phyloP scores from a whole-genome alignment of 2,113 vertebrate species.

The Grammomys surdaster region DNA sequence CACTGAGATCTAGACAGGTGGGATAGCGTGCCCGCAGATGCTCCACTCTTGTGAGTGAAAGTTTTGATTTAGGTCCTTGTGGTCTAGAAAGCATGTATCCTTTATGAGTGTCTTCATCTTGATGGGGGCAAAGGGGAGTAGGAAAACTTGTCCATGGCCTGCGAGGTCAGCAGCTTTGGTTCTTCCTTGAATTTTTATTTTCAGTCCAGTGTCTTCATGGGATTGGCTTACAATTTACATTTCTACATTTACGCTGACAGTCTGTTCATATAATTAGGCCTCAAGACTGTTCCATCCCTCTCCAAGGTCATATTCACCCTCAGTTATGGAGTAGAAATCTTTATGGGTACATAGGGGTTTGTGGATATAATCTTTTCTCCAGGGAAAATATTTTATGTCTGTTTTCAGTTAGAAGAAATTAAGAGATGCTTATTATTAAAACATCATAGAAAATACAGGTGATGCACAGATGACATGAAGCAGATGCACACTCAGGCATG shows the following conservation, averaged over 20 bases:
- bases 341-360: neutral
- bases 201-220: neutral
- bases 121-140: accelerated
- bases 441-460: neutral
- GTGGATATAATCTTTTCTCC: neutral
- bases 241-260: neutral
- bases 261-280: neutral
- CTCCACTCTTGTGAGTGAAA: neutral
- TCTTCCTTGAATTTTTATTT: neutral
- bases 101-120: neutral
- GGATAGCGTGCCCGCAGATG: neutral
- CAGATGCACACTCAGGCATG: neutral
- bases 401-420: neutral
- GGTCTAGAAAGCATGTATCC: neutral
- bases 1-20: neutral
- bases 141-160: neutral
- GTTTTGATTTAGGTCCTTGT: accelerated
- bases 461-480: neutral
- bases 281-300: neutral
- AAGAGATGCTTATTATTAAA: neutral
- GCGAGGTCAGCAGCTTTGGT: accelerated
- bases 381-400: neutral
- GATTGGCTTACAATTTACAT: neutral
- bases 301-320: neutral
- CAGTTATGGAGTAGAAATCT: neutral